Conservation (phyloP, 2,797 vertebrate species). For the Nannoperca obscura region DNA sequence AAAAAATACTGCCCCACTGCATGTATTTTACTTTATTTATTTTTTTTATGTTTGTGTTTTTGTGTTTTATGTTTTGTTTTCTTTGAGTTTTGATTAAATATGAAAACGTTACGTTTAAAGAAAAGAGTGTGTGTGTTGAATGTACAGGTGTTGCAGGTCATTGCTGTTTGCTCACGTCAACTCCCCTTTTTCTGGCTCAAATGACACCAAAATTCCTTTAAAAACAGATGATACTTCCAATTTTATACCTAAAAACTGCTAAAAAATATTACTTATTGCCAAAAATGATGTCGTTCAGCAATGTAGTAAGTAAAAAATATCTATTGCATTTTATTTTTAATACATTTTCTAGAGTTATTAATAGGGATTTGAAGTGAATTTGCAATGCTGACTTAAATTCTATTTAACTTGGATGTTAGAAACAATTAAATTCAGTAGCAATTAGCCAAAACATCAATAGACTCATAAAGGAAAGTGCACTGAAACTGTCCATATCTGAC, state of each 20-base stretch:
- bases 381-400: neutral
- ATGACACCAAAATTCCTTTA: neutral
- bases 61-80: too few relatives aligned
- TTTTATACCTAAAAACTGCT: neutral
- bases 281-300: neutral
- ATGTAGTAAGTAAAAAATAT: neutral
- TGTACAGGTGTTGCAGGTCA: neutral
- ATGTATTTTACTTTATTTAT: neutral
- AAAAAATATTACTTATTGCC: neutral
- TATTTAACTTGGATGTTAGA: too few relatives aligned
- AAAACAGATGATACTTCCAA: neutral
- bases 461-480: neutral
- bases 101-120: neutral
- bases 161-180: too few relatives aligned
- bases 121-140: neutral
- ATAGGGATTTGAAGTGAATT: neutral
- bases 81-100: neutral
- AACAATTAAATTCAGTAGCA: neutral
- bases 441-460: neutral
- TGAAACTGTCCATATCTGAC: neutral
- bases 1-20: neutral
- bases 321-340: neutral
- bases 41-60: neutral
- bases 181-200: neutral
- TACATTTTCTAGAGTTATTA: neutral